Evolutionary conservation across 2,113 vertebrate genomes (phyloP).

Genomic region (Pavo muticus): DNA sequence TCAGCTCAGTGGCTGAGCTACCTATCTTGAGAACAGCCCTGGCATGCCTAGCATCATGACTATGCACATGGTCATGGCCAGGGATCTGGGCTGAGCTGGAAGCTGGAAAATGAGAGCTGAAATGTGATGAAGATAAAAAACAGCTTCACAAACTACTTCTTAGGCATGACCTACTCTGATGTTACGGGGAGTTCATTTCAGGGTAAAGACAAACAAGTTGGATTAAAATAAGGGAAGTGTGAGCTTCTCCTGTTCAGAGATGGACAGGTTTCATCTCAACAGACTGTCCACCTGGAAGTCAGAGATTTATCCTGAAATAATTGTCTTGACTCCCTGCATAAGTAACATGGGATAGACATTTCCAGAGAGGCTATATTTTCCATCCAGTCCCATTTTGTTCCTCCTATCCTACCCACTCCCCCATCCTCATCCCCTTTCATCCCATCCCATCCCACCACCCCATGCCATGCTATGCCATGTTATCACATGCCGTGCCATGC

Average conservation of each 20-base stretch:
- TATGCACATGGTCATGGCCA: background rate
- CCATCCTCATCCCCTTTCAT: background rate
- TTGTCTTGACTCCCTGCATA: background rate
- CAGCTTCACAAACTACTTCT: conserved; percentile 48
- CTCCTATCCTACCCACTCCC: background rate
- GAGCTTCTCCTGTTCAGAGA: conserved; percentile 47
- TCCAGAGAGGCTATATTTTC: background rate
- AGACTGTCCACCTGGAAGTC: conserved; percentile 1
- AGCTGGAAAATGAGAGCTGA: conserved; percentile 1
- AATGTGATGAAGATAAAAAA: conserved; percentile 56
- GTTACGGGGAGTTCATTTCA: conserved; percentile 59
- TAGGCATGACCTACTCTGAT: background rate
- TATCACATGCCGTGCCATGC: background rate
- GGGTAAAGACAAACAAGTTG: conserved; percentile 56
- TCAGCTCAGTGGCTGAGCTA: background rate
- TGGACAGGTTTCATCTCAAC: conserved; percentile 49
- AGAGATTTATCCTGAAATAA: background rate
- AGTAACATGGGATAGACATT: background rate
- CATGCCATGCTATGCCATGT: no score
- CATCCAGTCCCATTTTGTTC: background rate
- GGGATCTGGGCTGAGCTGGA: background rate
- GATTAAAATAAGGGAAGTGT: conserved; percentile 40
- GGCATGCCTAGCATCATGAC: background rate
- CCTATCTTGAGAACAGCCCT: background rate
- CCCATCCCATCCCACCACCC: background rate